A percentile compares a stretch with the other conserved stretches of the same genome.
Evolutionary conservation across 2,797 vertebrate genomes (phyloP).

Genomic region (Meriones psammophilus): DNA sequence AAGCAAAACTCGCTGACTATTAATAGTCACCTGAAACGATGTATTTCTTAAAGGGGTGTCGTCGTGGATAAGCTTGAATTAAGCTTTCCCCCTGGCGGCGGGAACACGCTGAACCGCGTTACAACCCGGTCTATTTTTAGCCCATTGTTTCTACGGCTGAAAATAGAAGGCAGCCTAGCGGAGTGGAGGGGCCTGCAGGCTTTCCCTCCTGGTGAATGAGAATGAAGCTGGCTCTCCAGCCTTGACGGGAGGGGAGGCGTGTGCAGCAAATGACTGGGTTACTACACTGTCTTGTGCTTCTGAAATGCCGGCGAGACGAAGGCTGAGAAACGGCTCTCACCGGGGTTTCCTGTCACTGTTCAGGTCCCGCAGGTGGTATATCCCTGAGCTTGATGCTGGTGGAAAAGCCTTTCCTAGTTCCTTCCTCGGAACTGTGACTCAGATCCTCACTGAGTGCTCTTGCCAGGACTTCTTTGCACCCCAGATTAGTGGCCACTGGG

Average conservation of each 20-base stretch:
- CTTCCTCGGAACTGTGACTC: neutral
- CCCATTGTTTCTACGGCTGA: conserved; percentile 85
- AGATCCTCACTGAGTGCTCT: neutral
- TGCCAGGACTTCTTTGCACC: neutral
- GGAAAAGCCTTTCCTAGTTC: neutral
- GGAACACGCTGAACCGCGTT: conserved; percentile 84
- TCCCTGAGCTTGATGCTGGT: neutral
- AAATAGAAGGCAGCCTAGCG: conserved; percentile 83
- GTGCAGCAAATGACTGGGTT: neutral
- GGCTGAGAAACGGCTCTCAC: neutral
- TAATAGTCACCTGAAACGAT: conserved; percentile 81
- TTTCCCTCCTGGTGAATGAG: conserved; percentile 78
- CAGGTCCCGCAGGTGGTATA: neutral
- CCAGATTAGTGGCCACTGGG: neutral
- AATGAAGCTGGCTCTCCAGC: conserved; percentile 66
- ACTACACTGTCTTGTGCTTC: neutral
- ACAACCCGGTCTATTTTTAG: conserved; percentile 88
- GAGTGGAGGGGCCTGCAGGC: conserved; percentile 67
- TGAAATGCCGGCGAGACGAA: neutral
- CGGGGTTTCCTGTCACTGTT: neutral
- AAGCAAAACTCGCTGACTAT: neutral
- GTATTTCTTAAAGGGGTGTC: conserved; percentile 79
- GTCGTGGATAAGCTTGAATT: conserved; percentile 84
- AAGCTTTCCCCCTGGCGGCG: conserved; percentile 77
- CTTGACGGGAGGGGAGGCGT: conserved; percentile 61